These are phyloP conservation scores for Pituophis catenifer DNA, from an alignment of 2,113 vertebrate genomes.

Conservation along the genomic window DNA sequence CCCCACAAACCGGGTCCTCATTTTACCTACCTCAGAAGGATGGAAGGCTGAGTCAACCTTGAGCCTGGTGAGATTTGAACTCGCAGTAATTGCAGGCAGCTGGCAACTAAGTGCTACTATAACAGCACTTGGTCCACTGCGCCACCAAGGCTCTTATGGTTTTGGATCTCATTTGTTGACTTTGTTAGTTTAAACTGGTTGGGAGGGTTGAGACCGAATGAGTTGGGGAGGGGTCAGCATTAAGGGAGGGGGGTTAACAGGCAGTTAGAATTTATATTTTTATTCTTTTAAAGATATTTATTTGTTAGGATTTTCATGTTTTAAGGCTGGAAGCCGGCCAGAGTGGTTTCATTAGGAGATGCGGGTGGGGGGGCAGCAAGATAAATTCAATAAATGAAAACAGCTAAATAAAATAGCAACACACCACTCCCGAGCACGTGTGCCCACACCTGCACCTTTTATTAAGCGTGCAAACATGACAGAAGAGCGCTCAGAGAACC, in stretches of 20 bases:
- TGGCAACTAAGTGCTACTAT: no score
- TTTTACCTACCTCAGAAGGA: no score
- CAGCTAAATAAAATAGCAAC: neutral
- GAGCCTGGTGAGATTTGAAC: no score
- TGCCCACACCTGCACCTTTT: neutral
- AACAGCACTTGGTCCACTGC: no score
- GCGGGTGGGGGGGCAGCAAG: neutral
- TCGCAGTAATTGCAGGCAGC: no score
- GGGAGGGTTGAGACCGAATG: neutral
- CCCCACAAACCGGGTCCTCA: no score
- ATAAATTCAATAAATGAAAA: neutral
- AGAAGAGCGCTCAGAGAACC: neutral
- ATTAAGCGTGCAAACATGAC: neutral
- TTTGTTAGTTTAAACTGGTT: neutral
- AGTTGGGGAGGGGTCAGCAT: neutral
- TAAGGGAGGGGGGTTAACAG: neutral
- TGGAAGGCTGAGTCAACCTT: no score
- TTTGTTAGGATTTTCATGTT: neutral
- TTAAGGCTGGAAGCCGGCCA: neutral
- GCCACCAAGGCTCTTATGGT: no score
- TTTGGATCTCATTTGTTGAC: neutral
- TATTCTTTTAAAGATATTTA: neutral
- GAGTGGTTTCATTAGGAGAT: neutral
- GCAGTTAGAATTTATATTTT: neutral
- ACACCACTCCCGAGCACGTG: fast-evolving